Conservation (phyloP, 1,140 invertebrate species). For the Cataglyphis hispanica region DNA sequence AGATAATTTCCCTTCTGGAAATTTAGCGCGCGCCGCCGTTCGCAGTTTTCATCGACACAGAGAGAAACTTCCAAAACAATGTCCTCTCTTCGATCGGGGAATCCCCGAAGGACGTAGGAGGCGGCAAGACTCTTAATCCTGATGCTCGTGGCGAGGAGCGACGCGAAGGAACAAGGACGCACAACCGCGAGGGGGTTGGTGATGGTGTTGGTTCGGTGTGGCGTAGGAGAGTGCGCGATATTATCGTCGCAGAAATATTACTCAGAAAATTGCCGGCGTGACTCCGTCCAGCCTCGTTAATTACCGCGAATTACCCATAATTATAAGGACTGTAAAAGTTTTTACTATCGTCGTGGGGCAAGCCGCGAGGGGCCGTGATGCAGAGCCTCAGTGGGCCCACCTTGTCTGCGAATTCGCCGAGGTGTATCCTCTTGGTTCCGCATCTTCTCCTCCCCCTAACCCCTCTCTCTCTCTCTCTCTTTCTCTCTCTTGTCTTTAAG, state of each 20-base stretch:
- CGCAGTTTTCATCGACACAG: slow-evolving; percentile 49
- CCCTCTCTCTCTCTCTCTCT: background rate
- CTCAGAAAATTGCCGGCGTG: slow-evolving; percentile 86
- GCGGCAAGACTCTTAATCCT: slow-evolving; percentile 68
- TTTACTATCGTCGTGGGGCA: slow-evolving; percentile 86
- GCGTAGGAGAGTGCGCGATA: slow-evolving; percentile 82
- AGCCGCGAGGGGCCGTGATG: slow-evolving; percentile 82
- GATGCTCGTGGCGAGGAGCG: slow-evolving; percentile 45
- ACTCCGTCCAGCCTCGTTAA: slow-evolving; percentile 86
- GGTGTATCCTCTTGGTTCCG: slow-evolving; percentile 76
- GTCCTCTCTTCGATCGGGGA: slow-evolving; percentile 61
- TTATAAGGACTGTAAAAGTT: slow-evolving; percentile 87
- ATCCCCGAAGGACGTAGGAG: slow-evolving; percentile 61
- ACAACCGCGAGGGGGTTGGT: slow-evolving; percentile 51
- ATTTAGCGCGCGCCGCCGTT: slow-evolving; percentile 23
- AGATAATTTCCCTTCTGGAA: slow-evolving; percentile 50
- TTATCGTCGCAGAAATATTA: slow-evolving; percentile 86
- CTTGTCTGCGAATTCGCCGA: slow-evolving; percentile 83
- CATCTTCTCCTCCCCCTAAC: background rate
- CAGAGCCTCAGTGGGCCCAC: slow-evolving; percentile 83
- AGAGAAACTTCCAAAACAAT: slow-evolving; percentile 25
- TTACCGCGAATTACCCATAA: slow-evolving; percentile 87
- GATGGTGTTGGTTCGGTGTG: slow-evolving; percentile 64
- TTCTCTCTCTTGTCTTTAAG: slow-evolving; percentile 8
- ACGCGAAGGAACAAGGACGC: background rate